Evolutionary conservation across 2,888 invertebrate species (phyloP).

Genomic region (Panorpa germanica): DNA sequence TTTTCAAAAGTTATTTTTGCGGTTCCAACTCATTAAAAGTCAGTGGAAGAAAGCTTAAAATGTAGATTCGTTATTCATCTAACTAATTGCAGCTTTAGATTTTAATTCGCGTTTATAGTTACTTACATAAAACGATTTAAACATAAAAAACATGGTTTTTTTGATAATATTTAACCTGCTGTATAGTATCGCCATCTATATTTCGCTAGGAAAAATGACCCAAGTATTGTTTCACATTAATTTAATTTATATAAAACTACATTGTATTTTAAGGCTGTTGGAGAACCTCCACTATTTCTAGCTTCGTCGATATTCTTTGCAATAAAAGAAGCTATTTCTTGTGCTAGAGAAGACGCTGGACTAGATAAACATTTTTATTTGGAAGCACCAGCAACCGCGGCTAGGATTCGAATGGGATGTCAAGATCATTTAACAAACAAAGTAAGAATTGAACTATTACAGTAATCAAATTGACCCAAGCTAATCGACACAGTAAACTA

Average conservation of each 20-base stretch:
- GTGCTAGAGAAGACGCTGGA: slow-evolving; percentile 55
- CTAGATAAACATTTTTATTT: slow-evolving; percentile 37
- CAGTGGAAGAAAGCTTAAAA: too few relatives aligned
- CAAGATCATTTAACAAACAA: slow-evolving; percentile 61
- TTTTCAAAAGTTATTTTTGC: too few relatives aligned
- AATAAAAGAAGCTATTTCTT: slow-evolving; percentile 68
- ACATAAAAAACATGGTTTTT: slow-evolving; percentile 4
- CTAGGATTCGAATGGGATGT: slow-evolving; percentile 78
- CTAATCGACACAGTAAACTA: slow-evolving; percentile 17
- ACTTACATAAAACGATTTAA: background rate
- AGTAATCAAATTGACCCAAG: slow-evolving; percentile 12
- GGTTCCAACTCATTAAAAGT: too few relatives aligned
- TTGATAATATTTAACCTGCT: slow-evolving; percentile 1
- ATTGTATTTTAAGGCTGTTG: slow-evolving; percentile 53
- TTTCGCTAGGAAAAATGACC: too few relatives aligned
- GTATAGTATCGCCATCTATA: too few relatives aligned
- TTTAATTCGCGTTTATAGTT: too few relatives aligned
- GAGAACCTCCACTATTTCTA: slow-evolving; percentile 87
- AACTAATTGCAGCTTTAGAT: too few relatives aligned
- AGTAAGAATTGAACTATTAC: slow-evolving; percentile 26
- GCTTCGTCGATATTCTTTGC: slow-evolving; percentile 81
- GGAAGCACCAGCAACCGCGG: slow-evolving; percentile 75
- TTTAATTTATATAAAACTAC: slow-evolving; percentile 4
- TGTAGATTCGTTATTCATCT: too few relatives aligned
- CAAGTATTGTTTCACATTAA: too few relatives aligned